A percentile compares a stretch with the other conserved stretches of the same genome.
Evolutionary conservation across 2,888 invertebrate species (phyloP).

Genomic region (Perizoma flavofasciatum): DNA sequence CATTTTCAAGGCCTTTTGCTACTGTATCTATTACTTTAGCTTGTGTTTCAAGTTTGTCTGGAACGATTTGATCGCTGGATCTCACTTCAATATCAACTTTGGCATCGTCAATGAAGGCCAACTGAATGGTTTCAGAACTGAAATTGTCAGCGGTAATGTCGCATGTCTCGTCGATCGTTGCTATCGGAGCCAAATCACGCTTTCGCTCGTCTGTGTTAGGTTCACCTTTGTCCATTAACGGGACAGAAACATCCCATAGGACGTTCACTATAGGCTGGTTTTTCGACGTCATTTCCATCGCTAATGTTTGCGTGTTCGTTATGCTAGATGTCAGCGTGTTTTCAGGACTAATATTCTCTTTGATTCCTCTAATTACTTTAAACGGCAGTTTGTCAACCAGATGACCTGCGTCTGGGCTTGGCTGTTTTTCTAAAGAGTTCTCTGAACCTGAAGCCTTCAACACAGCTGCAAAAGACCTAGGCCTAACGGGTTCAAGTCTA

Average conservation of each 20-base stretch:
- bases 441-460: conserved; percentile 73
- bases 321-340: conserved; percentile 80
- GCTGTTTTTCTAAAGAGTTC: conserved; percentile 70
- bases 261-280: conserved; percentile 53
- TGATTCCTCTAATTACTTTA: conserved; percentile 83
- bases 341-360: conserved; percentile 86
- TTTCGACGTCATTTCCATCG: conserved; percentile 61
- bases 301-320: conserved; percentile 68
- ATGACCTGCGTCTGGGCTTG: conserved; percentile 68
- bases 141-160: conserved; percentile 58
- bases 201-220: conserved; percentile 55
- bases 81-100: conserved; percentile 41
- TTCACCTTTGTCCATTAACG: conserved; percentile 51
- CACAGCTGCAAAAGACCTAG: conserved; percentile 74
- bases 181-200: conserved; percentile 70
- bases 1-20: conserved; percentile 48
- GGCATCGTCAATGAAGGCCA: conserved; percentile 65
- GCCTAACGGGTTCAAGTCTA: conserved; percentile 59
- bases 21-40: conserved; percentile 33
- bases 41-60: conserved; percentile 31
- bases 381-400: conserved; percentile 79
- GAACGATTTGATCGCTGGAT: conserved; percentile 43
- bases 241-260: conserved; percentile 52
- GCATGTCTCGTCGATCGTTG: conserved; percentile 71
- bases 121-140: conserved; percentile 43